Conservation (phyloP, 1,140 invertebrate genomes). For the Sipha flava region DNA sequence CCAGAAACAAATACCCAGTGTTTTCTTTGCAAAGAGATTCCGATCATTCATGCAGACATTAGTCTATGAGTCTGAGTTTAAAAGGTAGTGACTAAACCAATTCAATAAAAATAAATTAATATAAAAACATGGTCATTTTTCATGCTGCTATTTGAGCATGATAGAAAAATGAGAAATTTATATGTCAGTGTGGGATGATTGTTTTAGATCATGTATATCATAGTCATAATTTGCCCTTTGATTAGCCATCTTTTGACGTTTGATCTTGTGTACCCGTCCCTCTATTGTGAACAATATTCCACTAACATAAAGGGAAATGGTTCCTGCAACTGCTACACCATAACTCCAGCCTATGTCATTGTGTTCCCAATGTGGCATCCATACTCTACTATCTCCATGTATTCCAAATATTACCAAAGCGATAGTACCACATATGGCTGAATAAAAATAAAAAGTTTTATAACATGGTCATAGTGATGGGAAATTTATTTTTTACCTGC, state of each 20-base stretch:
- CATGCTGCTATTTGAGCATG: background rate
- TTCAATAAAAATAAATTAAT: background rate
- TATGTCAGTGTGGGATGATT: conserved; percentile 19
- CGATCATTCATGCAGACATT: background rate
- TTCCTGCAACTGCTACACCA: conserved; percentile 71
- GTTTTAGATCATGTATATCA: conserved; percentile 14
- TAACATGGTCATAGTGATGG: background rate
- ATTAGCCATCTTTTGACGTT: conserved; percentile 45
- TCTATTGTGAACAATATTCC: conserved; percentile 57
- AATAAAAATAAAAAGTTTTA: conserved; percentile 37
- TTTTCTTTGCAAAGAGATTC: background rate
- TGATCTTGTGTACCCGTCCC: conserved; percentile 62
- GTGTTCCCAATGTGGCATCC: conserved; percentile 95
- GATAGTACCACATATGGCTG: conserved; percentile 63
- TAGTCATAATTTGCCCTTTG: conserved; percentile 32
- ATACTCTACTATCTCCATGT: conserved; percentile 79
- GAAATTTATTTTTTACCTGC: background rate
- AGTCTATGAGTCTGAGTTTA: background rate
- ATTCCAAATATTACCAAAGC: conserved; percentile 73
- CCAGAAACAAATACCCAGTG: background rate
- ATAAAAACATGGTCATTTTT: background rate
- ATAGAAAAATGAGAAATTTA: background rate
- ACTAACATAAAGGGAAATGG: conserved; percentile 32
- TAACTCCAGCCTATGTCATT: conserved; percentile 94
- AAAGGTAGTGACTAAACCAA: background rate